Base-by-base conservation (phyloP, 2,797 vertebrate species). In the Acanthurus tractus region DNA sequence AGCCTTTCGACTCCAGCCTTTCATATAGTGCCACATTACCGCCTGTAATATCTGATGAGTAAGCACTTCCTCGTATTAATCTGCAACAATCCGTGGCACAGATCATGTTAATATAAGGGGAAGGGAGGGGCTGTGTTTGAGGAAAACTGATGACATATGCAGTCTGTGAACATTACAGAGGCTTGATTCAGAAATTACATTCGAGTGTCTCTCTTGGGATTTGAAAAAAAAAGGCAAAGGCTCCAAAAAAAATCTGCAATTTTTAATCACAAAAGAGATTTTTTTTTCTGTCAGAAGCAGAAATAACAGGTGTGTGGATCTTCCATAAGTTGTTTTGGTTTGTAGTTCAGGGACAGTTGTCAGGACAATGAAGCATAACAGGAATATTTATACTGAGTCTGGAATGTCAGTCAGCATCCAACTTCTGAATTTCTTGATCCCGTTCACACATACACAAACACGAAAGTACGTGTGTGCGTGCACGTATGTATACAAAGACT, bases 81-180 rank as follows among this genome's bases (percentile, higher is more conserved):
- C 83, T 83, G 72, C 70, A 79, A 71, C 63, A 74, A 73, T 84
- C 67, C 67, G 12, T 69, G 45, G 59, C 50, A 42, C 61, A 76
- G 63, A 84, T 88, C 63, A 57, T 57, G 36, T 82, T 86, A 67
- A 73, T 76, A 69, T 18, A 14, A 79, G 59, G 40, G 50, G 48
- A 75, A 73, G 14, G 64, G 63, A 68, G 74, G 57, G 13, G 56
- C 53, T 74, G 17, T 46, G 58, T 69, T 69, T 29, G 38, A 74
- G 58, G 59, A 88, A 90, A 86, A 29, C 25, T 76, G 81, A 86
- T 91, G 79, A 89, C 84, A 61, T 68, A 66, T 46, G 58, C 63
- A 65, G 44, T 86, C 61, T 68, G 13, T 45, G 38, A 70, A 59
- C 46, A 72, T 49, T 49, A 76, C 20, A 50, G 20, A 72, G 53